phyloP scores from a whole-genome alignment of 2,113 vertebrate genomes.

The Vimba vimba region DNA sequence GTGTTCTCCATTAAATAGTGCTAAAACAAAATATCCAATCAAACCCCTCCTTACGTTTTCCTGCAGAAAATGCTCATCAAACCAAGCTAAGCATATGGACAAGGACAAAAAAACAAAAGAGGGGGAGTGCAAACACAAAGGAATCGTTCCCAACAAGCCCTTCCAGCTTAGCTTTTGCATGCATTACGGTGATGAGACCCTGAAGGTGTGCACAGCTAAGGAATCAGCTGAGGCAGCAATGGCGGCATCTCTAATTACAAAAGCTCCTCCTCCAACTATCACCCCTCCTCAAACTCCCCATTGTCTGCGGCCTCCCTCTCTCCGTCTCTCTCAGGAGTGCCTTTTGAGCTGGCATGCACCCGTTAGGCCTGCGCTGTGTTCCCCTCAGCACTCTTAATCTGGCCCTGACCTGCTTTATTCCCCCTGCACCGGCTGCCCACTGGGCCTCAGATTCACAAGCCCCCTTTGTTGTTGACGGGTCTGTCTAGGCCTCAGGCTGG shows the following conservation, averaged over 20 bases:
- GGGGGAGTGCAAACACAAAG: constrained; percentile 72
- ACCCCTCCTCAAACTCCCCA: constrained; percentile 41
- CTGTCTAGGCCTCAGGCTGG: constrained; percentile 78
- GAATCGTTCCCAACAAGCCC: constrained; percentile 68
- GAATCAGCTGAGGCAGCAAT: constrained; percentile 66
- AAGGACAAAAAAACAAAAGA: constrained; percentile 65
- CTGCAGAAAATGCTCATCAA: constrained; percentile 77
- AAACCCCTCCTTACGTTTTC: constrained; percentile 62
- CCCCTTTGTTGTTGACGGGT: constrained; percentile 62
- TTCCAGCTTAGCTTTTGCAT: constrained; percentile 74
- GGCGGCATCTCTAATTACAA: constrained; percentile 61
- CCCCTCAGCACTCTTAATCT: constrained; percentile 73
- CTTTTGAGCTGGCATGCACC: constrained; percentile 50
- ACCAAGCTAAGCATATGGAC: constrained; percentile 76
- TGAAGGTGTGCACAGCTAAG: constrained; percentile 64
- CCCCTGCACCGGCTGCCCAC: constrained; percentile 61
- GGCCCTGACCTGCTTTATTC: constrained; percentile 79
- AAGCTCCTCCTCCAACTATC: constrained; percentile 48
- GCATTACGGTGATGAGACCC: constrained; percentile 70
- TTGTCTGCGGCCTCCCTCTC: constrained; percentile 44
- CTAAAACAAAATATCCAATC: neutral
- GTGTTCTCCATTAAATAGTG: neutral
- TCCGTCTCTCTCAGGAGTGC: constrained; percentile 37
- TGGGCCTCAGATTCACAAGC: constrained; percentile 67
- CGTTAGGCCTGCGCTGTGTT: constrained; percentile 42